Percentiles rank a stretch among this genome's conserved stretches.
Evolutionary conservation across 2,113 vertebrate genomes (phyloP).

Genomic region (Centrocercus urophasianus): DNA sequence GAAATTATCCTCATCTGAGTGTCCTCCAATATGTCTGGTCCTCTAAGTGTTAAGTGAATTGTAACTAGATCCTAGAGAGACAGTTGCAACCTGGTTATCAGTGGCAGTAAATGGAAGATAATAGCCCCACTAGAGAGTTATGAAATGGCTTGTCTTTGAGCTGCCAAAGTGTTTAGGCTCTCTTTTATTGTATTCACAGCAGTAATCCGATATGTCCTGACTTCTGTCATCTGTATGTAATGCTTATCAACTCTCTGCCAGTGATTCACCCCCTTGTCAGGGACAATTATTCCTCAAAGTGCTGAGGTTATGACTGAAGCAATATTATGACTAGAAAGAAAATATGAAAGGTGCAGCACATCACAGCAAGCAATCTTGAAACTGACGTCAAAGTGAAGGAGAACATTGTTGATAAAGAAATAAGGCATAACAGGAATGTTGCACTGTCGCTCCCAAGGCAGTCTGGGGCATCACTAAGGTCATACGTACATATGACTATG

Average conservation of each 20-base stretch:
- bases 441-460: background rate
- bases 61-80: constrained; percentile 82
- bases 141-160: constrained; percentile 91
- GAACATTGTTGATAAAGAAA: constrained; percentile 53
- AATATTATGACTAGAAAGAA: constrained; percentile 82
- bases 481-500: background rate
- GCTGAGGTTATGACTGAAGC: constrained; percentile 85
- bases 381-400: constrained; percentile 75
- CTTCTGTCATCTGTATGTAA: constrained; percentile 98
- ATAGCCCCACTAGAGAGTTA: constrained; percentile 87
- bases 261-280: constrained; percentile 97
- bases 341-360: constrained; percentile 75
- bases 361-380: constrained; percentile 70
- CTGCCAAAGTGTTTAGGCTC: constrained; percentile 92
- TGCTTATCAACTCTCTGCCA: constrained; percentile 97
- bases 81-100: constrained; percentile 87
- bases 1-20: constrained; percentile 59
- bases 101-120: constrained; percentile 90
- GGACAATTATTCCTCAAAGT: constrained; percentile 95
- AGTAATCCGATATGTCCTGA: constrained; percentile 99
- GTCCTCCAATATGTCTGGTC: constrained; percentile 68
- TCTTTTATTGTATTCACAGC: constrained; percentile 98
- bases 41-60: constrained; percentile 84
- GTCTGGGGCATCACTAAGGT: constrained; percentile 29
- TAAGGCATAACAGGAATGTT: background rate